Base-by-base conservation (phyloP, 2,888 invertebrate genomes). In the Xanthorhoe spadicearia region DNA sequence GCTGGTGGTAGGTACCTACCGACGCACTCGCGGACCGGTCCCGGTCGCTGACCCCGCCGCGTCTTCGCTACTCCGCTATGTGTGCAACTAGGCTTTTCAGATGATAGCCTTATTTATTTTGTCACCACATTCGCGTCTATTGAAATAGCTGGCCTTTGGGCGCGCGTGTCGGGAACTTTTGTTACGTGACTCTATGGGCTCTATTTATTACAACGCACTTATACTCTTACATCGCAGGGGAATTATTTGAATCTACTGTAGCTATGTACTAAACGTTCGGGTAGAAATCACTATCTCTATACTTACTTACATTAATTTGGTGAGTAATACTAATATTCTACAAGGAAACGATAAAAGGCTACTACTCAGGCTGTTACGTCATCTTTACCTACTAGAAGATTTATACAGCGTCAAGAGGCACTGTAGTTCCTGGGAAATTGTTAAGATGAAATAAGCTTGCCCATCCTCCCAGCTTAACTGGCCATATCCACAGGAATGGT, bases 21-120 rank as follows among this genome's bases (percentile, higher is more conserved):
- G 59, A 57, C 53, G 56, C 84, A 78, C 80, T 83, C 83, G 82
- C 82, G 73, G 87, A 90, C 90, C 90, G 90, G 90, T 90, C 86
- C 74, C 75, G 90, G 89, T 85, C 86, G 80, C 54, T 77, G 85
- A 87, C 86, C 89, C 78, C 79, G 77, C 81, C 83, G 83, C 78
- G 77, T 63, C 83, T 79, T 80, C 83, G 82, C 83, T 80, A 80
- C 78, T 73, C 80, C 79, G 82, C 84, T 82, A 83, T 81, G 77
- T 83, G 77, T 79, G 80, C 80, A 80, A 82, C 83, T 86, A 85
- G 86, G 83, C 81, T 84, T 84, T 81, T 78, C 84, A 82, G 78
- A 78, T 77, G 77, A 77, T 77, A 80, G 66, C 83, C 84, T 83
- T 82, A 76, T 59, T 64, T 64, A 52, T 52, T 79, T 79, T 78